Base-by-base conservation (phyloP, 2,888 invertebrate species). In the Ophion costatus region DNA sequence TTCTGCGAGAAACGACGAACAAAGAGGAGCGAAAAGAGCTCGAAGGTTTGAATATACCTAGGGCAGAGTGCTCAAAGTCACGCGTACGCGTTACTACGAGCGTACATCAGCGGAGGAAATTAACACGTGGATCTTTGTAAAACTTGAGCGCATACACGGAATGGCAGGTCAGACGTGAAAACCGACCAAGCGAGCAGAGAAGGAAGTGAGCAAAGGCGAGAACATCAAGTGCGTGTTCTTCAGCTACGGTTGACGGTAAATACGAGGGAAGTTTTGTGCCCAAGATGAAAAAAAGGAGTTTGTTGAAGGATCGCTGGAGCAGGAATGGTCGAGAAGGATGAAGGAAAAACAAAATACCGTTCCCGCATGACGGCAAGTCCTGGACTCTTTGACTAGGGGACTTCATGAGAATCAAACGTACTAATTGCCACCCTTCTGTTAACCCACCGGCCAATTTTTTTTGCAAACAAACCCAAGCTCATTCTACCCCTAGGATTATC, bases 111-210 rank as follows among this genome's bases (percentile, higher is more conserved):
- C 89, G 88, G 90, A 90, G 92, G 92, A 92, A 93, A 93, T 93
- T 92, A 93, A 92, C 92, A 90, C 91, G 82, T 88, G 91, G 51
- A 14, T 90, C 91, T 91, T 92, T 87, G 91, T 91, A 90, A 90
- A 90, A 89, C 89, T 90, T 66, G 67, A 69, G 70, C 70, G 33
- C 22, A 57, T 20, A 70, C 57, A 56, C 20, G 51, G 42, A 74
- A 22, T 9, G 29, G 22, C 20, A 20, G 38, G 64, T 75, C 22
- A 24, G 66, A 33, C 22, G 24, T 66, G 33, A 33, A 73, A 73
- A 20, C 38, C 78, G 17, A 33, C 33, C 51, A 22, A 24, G 69
- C 51, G 59, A 42, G 10, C 10, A 63, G 10, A 51, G 51, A 70
- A 51, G 59, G 70, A 61, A 20, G 33, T 70, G 59, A 42, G 20